A percentile compares a stretch with the other conserved stretches of the same genome.
phyloP scores from a whole-genome alignment of 2,888 invertebrate species.

The Alcis repandata region DNA sequence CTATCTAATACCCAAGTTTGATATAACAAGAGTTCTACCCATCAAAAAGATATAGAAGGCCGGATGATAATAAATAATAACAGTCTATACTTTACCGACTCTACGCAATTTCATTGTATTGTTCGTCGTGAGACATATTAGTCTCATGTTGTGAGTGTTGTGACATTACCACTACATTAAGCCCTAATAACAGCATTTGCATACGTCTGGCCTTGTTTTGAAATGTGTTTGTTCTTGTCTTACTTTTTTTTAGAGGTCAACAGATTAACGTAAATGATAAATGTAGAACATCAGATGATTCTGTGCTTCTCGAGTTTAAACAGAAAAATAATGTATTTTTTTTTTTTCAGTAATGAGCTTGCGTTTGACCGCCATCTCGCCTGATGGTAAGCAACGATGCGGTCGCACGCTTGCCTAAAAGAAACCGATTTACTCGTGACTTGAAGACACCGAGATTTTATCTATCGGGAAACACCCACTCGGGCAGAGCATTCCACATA shows the following conservation, averaged over 20 bases:
- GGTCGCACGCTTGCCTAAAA: too few relatives aligned
- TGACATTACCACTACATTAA: slow-evolving; percentile 12
- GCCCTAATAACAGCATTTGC: slow-evolving; percentile 22
- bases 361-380: too few relatives aligned
- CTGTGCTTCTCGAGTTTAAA: background rate
- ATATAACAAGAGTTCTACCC: background rate
- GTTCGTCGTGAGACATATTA: slow-evolving; percentile 5
- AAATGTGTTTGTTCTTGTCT: slow-evolving; percentile 20
- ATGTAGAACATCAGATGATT: background rate
- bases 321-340: slow-evolving; percentile 5
- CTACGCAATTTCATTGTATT: slow-evolving; percentile 7
- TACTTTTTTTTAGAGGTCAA: slow-evolving; percentile 16
- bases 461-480: too few relatives aligned
- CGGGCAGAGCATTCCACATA: too few relatives aligned
- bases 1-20: background rate
- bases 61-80: background rate
- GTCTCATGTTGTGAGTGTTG: slow-evolving; percentile 8
- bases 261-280: slow-evolving; percentile 2
- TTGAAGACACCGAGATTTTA: too few relatives aligned
- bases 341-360: too few relatives aligned
- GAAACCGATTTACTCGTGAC: too few relatives aligned
- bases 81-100: background rate
- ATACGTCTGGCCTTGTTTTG: slow-evolving; percentile 20
- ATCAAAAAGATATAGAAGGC: background rate
- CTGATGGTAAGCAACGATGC: too few relatives aligned